Conservation (phyloP, 2,797 vertebrate species). For the Gymnocypris eckloni region DNA sequence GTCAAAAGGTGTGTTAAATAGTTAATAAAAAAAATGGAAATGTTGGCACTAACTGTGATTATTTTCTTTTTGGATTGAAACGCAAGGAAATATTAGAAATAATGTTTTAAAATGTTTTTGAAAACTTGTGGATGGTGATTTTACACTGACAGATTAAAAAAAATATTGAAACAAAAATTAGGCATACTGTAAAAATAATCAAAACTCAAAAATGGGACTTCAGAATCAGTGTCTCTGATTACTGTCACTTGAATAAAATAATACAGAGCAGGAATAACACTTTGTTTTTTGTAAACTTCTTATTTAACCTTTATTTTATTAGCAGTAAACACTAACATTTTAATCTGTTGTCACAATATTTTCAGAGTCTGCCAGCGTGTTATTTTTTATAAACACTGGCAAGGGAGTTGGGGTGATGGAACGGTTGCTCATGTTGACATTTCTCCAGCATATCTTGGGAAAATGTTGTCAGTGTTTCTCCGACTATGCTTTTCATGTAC, state of each 20-base stretch:
- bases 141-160: not conserved
- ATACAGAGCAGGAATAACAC: not conserved
- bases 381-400: slow-evolving; percentile 43
- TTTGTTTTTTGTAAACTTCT: not conserved
- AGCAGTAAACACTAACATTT: not conserved
- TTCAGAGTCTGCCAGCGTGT: slow-evolving; percentile 24
- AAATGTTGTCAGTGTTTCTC: slow-evolving; percentile 51
- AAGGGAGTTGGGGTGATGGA: slow-evolving; percentile 50
- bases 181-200: not conserved
- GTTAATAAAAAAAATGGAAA: not conserved
- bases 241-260: not conserved
- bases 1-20: not conserved
- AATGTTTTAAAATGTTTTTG: not conserved
- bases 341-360: not conserved
- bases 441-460: slow-evolving; percentile 51
- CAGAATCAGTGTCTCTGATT: not conserved
- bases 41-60: not conserved
- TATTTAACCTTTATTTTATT: not conserved
- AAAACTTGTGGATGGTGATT: not conserved
- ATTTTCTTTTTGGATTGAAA: not conserved
- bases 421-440: slow-evolving; percentile 59
- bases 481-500: slow-evolving; percentile 51
- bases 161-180: not conserved
- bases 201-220: not conserved
- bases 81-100: not conserved